Evolutionary conservation across 2,888 invertebrate genomes (phyloP).

Genomic region (Dione juno): DNA sequence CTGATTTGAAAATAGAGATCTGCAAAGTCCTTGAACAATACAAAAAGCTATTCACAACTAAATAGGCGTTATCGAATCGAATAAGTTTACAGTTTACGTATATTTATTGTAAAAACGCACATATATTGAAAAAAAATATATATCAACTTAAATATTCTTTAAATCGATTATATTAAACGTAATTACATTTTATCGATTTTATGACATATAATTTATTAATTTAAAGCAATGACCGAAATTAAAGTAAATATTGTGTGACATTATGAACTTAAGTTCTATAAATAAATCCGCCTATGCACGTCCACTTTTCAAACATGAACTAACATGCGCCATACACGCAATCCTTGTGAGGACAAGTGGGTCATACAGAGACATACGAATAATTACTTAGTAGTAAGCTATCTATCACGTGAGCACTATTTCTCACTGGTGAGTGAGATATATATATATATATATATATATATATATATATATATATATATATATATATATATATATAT

Average conservation of each 20-base stretch:
- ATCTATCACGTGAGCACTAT: constrained; percentile 25
- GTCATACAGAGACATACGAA: constrained; percentile 38
- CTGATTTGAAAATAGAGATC: neutral
- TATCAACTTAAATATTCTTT: no score
- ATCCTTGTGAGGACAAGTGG: constrained; percentile 45
- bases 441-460: no score
- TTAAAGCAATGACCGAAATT: neutral
- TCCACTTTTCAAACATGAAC: constrained; percentile 51
- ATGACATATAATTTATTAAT: no score
- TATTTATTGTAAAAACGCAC: no score
- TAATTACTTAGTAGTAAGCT: constrained; percentile 42
- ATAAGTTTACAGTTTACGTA: no score
- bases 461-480: no score
- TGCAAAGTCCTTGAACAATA: neutral
- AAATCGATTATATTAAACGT: neutral
- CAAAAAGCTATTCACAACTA: neutral
- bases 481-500: no score
- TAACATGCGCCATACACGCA: constrained; percentile 49
- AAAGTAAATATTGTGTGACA: neutral
- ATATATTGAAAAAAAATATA: no score
- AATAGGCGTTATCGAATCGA: no score
- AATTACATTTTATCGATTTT: no score
- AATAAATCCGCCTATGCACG: constrained; percentile 45
- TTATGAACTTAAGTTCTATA: neutral
- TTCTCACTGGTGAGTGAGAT: no score